A percentile compares a stretch with the other conserved stretches of the same genome.
Conservation (phyloP, 2,113 vertebrate genomes). For the Bubalus kerabau region DNA sequence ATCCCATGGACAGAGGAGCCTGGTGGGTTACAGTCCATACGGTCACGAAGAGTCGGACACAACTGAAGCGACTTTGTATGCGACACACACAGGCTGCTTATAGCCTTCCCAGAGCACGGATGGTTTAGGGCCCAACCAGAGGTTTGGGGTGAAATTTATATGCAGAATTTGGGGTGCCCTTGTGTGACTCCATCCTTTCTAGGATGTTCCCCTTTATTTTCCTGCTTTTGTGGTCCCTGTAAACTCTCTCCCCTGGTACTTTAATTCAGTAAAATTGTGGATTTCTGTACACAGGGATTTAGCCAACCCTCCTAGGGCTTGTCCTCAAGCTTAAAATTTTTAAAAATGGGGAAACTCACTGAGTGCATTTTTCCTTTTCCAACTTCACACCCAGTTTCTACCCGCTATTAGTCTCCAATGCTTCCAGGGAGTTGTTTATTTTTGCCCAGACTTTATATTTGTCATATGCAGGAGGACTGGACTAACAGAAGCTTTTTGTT, state of each 20-base stretch:
- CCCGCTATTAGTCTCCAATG: neutral
- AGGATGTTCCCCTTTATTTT: neutral
- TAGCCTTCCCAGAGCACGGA: neutral
- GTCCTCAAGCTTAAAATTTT: neutral
- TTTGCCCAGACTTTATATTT: neutral
- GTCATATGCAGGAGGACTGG: neutral
- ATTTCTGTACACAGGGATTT: neutral
- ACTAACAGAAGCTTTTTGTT: neutral
- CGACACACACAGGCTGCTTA: neutral
- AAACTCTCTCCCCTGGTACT: neutral
- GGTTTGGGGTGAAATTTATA: neutral
- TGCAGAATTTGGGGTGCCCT: neutral
- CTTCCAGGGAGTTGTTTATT: neutral
- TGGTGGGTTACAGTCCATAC: rapidly evolving
- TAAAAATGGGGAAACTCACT: neutral
- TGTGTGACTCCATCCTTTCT: neutral
- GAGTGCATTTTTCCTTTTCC: neutral
- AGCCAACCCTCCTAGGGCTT: neutral
- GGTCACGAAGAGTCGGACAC: neutral
- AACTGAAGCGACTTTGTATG: neutral
- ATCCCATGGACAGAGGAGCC: neutral
- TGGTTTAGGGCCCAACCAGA: neutral
- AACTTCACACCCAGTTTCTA: neutral
- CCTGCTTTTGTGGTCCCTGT: neutral
- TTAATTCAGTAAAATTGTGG: neutral